Base-by-base conservation (phyloP, 2,888 invertebrate species). In the Brachyptera risi region DNA sequence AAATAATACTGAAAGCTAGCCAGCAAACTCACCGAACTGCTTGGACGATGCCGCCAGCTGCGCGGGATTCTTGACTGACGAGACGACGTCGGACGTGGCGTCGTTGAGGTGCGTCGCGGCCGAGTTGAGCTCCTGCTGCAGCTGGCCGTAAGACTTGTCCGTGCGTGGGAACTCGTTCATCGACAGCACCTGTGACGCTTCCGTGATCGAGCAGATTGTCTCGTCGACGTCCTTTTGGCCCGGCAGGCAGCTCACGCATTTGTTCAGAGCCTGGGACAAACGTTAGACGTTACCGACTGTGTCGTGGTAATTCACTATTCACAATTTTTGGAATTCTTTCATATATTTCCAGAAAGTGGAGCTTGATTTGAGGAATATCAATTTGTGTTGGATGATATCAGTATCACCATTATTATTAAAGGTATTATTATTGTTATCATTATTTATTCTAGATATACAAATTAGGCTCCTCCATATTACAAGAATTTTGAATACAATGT, bases 221-320 rank as follows among this genome's bases (percentile, higher is more conserved):
- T 86, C 83, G 72, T 97, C 96, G n/a, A 98, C 88, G 72, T 96
- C 96, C 58, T 88, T 86, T 73, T 96, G 95, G 0, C 96, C 95
- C 0, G 97, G 96, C 44, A 97, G 82, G 65, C 92, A 92, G 67
- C 89, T 88, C 58, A 96, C 84, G 66, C 87, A 86, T 66, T 80
- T 82, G 68, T 83, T 83, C 57, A 88, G 74, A 1, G 88, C 82
- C 75, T 83, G 74, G 0, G 50, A 58, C 65, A 65, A n/a, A n/a
- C n/a, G n/a, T n/a, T n/a, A n/a, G n/a, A n/a, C n/a, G n/a, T n/a
- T n/a, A n/a, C n/a, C n/a, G n/a, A n/a, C n/a, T n/a, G n/a, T n/a
- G n/a, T n/a, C n/a, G n/a, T n/a, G n/a, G n/a, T n/a, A n/a, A n/a
- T n/a, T n/a, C n/a, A n/a, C n/a, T n/a, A n/a, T n/a, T n/a, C n/a